Evolutionary conservation across 2,113 vertebrate species (phyloP).

Genomic region (Hippocampus barbouri): DNA sequence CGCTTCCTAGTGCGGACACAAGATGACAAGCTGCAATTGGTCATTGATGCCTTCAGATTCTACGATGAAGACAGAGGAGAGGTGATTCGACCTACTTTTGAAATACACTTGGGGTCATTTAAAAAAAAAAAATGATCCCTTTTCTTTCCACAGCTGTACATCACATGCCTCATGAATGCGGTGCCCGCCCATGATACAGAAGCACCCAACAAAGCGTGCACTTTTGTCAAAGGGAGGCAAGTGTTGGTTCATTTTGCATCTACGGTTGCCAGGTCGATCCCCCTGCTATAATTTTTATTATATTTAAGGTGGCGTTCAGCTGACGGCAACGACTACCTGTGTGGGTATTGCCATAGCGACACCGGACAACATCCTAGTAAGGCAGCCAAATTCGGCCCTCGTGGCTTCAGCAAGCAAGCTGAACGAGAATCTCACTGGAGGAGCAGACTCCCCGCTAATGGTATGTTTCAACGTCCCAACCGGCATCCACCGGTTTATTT

Average conservation of each 20-base stretch:
- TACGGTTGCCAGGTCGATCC: no score
- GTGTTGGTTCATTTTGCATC: not conserved
- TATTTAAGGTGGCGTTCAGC: conserved; percentile 61
- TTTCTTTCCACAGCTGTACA: conserved; percentile 50
- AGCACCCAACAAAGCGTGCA: conserved; percentile 56
- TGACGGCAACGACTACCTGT: conserved; percentile 62
- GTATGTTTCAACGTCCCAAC: not conserved
- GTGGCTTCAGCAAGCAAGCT: conserved; percentile 21
- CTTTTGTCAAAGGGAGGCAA: conserved; percentile 49
- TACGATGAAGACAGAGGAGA: conserved; percentile 35
- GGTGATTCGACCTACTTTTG: conserved; percentile 9
- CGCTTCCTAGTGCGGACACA: conserved; percentile 46
- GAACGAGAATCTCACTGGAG: conserved; percentile 9
- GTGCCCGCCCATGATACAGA: conserved; percentile 37
- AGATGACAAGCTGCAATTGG: conserved; percentile 50
- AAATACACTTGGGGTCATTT: not conserved
- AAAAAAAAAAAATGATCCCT: not conserved
- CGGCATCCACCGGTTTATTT: not conserved
- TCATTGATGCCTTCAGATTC: conserved; percentile 65
- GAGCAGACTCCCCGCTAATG: not conserved
- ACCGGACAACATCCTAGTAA: not conserved
- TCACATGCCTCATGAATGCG: conserved; percentile 62
- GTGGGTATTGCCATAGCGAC: conserved; percentile 49
- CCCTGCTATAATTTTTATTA: no score
- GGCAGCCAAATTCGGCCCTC: conserved; percentile 29